Evolutionary conservation across 2,797 vertebrate species (phyloP).

Genomic region (Tapirus indicus): DNA sequence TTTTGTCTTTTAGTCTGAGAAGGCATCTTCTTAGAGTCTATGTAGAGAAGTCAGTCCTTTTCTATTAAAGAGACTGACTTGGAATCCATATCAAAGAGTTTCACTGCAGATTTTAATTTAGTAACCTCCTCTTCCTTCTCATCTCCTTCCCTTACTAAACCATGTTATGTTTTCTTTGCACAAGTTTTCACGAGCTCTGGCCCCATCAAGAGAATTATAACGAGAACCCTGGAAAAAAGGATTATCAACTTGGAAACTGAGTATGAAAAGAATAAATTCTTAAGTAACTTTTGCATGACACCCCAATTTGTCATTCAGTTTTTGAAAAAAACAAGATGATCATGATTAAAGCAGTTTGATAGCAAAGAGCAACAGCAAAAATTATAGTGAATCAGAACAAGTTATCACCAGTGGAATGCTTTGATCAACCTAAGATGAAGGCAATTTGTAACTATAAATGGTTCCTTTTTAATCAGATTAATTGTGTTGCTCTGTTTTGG

Average conservation of each 20-base stretch:
- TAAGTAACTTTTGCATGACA: conserved; percentile 3
- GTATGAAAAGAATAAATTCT: conserved; percentile 28
- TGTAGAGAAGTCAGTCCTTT: not conserved
- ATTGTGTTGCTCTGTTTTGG: not conserved
- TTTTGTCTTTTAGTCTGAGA: conserved; percentile 3
- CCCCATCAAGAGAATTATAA: conserved; percentile 16
- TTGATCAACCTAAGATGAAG: conserved; percentile 24
- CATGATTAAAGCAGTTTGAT: conserved; percentile 28
- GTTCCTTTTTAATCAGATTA: conserved; percentile 55
- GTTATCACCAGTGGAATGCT: not conserved
- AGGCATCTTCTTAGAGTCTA: not conserved
- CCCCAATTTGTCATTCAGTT: conserved; percentile 3
- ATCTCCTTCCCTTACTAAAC: not conserved
- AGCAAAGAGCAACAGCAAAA: not conserved
- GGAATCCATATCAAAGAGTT: not conserved
- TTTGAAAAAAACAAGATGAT: not conserved
- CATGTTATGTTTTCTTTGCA: not conserved
- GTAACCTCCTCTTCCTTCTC: not conserved
- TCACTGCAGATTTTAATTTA: conserved; percentile 52
- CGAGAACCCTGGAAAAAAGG: not conserved
- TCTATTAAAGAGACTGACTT: conserved; percentile 6
- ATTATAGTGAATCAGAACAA: not conserved
- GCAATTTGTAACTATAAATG: conserved; percentile 42
- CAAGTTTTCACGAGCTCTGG: not conserved
- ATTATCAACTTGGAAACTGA: not conserved